Percentiles rank a stretch among this genome's conserved stretches.
Conservation (phyloP, 2,113 vertebrate genomes). For the Tragelaphus imberbis region DNA sequence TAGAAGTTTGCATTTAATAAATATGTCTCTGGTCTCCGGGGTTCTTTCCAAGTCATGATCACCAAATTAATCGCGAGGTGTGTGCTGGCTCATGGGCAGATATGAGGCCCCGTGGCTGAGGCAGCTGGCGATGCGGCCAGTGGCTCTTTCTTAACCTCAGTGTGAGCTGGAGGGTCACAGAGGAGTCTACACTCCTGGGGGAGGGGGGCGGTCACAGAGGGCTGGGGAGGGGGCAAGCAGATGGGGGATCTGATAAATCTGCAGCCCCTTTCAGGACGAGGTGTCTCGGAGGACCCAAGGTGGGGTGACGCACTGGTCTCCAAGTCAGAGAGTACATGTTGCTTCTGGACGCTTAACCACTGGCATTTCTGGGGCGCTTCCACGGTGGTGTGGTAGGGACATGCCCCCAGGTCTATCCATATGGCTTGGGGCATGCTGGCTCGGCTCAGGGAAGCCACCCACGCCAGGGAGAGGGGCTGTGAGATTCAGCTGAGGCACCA, state of each 20-base stretch:
- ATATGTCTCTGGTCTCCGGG: not conserved
- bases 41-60: slow-evolving; percentile 15
- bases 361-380: not conserved
- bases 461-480: not conserved
- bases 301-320: accelerated
- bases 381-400: not conserved
- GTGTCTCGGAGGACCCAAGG: not conserved
- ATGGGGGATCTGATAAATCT: not conserved
- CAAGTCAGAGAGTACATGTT: not conserved
- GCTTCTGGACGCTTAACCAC: not conserved
- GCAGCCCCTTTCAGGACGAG: not conserved
- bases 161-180: not conserved
- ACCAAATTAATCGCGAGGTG: not conserved
- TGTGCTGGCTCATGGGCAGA: not conserved
- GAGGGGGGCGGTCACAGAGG: not conserved
- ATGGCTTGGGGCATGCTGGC: accelerated
- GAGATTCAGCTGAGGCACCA: not conserved
- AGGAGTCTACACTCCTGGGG: not conserved
- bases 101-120: not conserved
- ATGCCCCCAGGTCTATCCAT: accelerated
- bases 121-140: not conserved
- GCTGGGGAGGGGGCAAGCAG: not conserved
- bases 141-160: not conserved
- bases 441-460: accelerated
- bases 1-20: slow-evolving; percentile 62